Percentiles rank a stretch among this genome's conserved stretches.
phyloP scores from a whole-genome alignment of 2,797 vertebrate species.

The Sciaenops ocellatus region DNA sequence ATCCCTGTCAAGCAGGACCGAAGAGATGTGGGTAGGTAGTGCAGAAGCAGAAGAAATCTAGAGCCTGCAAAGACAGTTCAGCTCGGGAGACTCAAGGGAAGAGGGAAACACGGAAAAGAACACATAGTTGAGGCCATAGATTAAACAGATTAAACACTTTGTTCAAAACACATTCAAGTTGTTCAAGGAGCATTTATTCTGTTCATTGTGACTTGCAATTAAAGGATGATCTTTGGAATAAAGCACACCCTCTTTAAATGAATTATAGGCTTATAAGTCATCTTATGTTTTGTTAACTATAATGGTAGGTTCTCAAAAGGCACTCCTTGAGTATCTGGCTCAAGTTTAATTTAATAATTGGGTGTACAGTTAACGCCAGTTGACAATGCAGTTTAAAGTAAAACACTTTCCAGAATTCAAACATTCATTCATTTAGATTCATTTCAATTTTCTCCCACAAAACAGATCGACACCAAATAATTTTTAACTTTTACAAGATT shows the following conservation, averaged over 20 bases:
- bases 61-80: too few species aligned
- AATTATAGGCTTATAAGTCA: background rate
- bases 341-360: constrained; percentile 16
- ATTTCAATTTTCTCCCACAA: background rate
- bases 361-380: background rate
- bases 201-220: background rate
- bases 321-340: constrained; percentile 1
- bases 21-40: too few species aligned
- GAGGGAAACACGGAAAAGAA: too few species aligned
- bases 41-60: too few species aligned
- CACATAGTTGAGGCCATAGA: too few species aligned
- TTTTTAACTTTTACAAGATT: constrained; percentile 28
- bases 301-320: constrained; percentile 1
- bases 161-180: too few species aligned
- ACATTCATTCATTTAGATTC: too few species aligned
- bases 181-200: constrained; percentile 16
- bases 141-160: too few species aligned
- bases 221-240: background rate
- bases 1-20: too few species aligned
- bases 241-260: background rate
- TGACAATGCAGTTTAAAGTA: background rate
- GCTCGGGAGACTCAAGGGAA: too few species aligned
- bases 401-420: too few species aligned
- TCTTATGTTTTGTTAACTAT: constrained; percentile 1
- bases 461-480: background rate